Evolutionary conservation across 1,140 invertebrate genomes (phyloP).

Genomic region (Harpegnathos saltator): DNA sequence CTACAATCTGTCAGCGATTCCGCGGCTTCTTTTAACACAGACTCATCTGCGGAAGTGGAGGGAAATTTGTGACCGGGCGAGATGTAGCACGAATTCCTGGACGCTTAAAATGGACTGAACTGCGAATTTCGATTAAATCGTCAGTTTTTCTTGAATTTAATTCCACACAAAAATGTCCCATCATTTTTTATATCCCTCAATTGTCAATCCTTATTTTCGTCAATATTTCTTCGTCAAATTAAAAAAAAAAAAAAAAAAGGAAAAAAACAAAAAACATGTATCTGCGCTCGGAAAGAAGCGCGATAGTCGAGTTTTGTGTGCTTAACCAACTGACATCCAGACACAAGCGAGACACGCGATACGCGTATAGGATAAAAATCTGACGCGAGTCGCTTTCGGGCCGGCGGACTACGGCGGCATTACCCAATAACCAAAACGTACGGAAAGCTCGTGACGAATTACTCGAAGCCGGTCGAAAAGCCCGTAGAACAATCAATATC

Average conservation of each 20-base stretch:
- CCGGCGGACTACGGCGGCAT: conserved; percentile 23
- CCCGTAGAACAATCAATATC: conserved; percentile 73
- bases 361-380: conserved; percentile 39
- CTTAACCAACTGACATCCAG: neutral
- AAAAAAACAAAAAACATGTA: neutral
- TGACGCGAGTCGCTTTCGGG: conserved; percentile 28
- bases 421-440: conserved; percentile 50
- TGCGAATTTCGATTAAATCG: too few relatives aligned
- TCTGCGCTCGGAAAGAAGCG: neutral
- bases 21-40: neutral
- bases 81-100: neutral
- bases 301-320: neutral
- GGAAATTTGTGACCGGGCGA: neutral
- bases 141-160: too few relatives aligned
- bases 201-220: neutral
- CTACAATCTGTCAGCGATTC: conserved; percentile 37
- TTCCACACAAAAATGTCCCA: too few relatives aligned
- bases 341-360: neutral
- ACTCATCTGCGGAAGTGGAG: conserved; percentile 15
- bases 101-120: too few relatives aligned
- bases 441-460: conserved; percentile 50
- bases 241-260: neutral
- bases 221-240: neutral
- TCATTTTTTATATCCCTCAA: too few relatives aligned
- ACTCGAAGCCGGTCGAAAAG: conserved; percentile 66